Base-by-base conservation (phyloP, 2,888 invertebrate genomes). In the Nemotelus pantherinus region DNA sequence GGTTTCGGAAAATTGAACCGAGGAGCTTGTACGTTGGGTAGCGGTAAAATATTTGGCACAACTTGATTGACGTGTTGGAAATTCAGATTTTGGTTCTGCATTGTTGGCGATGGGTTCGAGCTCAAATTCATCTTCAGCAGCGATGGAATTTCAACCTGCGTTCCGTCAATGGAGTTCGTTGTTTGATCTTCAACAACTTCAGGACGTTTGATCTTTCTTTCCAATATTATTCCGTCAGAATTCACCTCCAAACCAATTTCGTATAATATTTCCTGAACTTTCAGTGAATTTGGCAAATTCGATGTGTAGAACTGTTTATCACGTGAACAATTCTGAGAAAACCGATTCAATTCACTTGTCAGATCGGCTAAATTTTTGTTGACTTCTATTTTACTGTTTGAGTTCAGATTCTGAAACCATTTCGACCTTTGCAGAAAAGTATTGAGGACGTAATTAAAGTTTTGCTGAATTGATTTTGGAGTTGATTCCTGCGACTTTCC, bases 401-500 rank as follows among this genome's bases (percentile, higher is more conserved):
- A 75, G 48, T 76, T 78, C 7, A 68, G 65, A n/a, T 79, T 67
- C 45, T 77, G 77, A 72, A 79, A 80, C 80, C 80, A 80, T 10
- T 63, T 76, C 3, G 80, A 80, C 9, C 74, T 77, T 50, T 79
- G 77, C 43, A 80, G 64, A 47, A 76, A 77, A 43, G 50, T 65
- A 25, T 78, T 76, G 6, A 78, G 47, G 4, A 75, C 58, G 48
- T 58, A 74, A 44, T 65, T 77, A 25, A 44, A 47, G 47, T 57
- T 77, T n/a, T 45, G 65, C 3, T 58, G 47, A 57, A 57, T 47
- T 2, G 53, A 39, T 10, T 48, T 57, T 10, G 58, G 10, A 53
- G 58, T 45, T 3, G 50, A 2, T 63, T 63, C 70, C 4, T n/a
- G 25, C 1, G 53, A 9, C 65, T 50, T n/a, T 2, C 53, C 65